Evolutionary conservation across 2,113 vertebrate species (phyloP).

Genomic region (Hippocampus abdominalis): DNA sequence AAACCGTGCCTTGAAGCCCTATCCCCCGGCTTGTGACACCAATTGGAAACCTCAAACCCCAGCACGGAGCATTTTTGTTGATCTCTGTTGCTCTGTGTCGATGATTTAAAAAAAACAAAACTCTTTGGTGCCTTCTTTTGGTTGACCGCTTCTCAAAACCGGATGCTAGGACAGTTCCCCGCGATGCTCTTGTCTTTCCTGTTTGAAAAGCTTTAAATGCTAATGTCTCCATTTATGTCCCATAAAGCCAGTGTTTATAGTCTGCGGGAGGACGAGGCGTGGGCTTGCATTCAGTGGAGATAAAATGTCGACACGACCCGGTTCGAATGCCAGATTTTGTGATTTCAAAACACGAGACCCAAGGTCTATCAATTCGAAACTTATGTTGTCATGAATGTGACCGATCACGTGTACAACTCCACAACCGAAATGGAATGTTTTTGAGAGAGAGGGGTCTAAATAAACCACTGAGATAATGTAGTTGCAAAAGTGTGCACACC

Average conservation of each 20-base stretch:
- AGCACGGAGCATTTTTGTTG: background rate
- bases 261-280: constrained; percentile 22
- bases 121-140: background rate
- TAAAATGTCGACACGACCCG: background rate
- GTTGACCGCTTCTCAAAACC: background rate
- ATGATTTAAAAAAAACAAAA: background rate
- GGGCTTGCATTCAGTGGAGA: background rate
- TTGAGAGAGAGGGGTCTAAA: too few relatives aligned
- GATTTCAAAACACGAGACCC: background rate
- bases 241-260: constrained; percentile 20
- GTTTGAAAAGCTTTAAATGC: constrained; percentile 27
- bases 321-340: background rate
- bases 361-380: background rate
- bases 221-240: constrained; percentile 18
- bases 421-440: background rate
- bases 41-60: background rate
- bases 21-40: background rate
- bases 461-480: too few relatives aligned
- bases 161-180: constrained; percentile 8
- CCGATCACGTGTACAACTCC: background rate
- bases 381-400: background rate
- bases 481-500: too few relatives aligned
- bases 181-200: constrained; percentile 20
- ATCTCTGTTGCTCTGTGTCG: background rate
- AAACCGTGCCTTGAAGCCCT: background rate